Conservation (phyloP, 2,113 vertebrate species). For the Zosterops hypoxanthus region DNA sequence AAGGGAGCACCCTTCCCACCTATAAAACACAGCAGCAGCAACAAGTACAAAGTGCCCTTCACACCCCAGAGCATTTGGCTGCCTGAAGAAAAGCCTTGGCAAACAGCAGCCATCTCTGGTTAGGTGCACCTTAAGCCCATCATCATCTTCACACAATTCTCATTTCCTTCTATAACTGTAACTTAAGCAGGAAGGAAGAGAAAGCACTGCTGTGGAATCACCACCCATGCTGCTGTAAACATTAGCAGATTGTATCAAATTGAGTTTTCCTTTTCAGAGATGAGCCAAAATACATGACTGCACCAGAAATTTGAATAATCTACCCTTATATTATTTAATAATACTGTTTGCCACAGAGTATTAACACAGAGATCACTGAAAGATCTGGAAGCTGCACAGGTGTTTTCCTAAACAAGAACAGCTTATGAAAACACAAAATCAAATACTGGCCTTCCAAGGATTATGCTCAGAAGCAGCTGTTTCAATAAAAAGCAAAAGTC, state of each 20-base stretch:
- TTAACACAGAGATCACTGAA: background rate
- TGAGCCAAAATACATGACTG: background rate
- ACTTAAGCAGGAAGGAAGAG: conserved; percentile 20
- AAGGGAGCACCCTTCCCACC: conserved; percentile 15
- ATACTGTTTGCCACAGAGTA: background rate
- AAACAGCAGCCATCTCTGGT: background rate
- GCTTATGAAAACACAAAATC: background rate
- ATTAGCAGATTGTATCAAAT: background rate
- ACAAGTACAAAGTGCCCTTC: background rate
- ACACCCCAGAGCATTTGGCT: background rate
- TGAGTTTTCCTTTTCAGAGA: background rate
- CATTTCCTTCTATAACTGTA: conserved; percentile 3
- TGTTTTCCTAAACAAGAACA: background rate
- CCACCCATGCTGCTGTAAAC: background rate
- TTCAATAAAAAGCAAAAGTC: background rate
- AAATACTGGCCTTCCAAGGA: background rate
- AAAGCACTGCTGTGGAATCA: conserved; percentile 15
- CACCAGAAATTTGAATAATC: background rate
- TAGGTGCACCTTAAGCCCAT: background rate
- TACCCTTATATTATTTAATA: background rate
- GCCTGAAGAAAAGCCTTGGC: background rate
- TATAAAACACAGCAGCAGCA: background rate
- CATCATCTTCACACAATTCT: background rate
- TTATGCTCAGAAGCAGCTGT: background rate
- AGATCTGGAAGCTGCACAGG: background rate